Percentiles rank a stretch among this genome's conserved stretches.
These are phyloP conservation scores for Latheticus oryzae DNA, from an alignment of 2,888 invertebrate genomes.

Conservation along the genomic window DNA sequence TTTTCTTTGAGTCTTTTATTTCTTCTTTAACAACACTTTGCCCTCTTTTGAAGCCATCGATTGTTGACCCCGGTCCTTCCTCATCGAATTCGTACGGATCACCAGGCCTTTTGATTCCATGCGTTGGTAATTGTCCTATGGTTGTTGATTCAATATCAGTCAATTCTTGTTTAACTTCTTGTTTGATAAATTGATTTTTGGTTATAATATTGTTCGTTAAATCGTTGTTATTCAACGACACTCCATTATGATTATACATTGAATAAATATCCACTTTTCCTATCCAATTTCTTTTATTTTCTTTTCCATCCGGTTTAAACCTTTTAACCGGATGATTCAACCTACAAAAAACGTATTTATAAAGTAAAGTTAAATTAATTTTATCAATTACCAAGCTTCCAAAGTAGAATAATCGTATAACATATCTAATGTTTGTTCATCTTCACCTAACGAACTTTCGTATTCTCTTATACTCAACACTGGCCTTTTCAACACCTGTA, in stretches of 20 bases:
- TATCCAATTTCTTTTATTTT: conserved; percentile 63
- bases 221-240: conserved; percentile 51
- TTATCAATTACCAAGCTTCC: conserved; percentile 79
- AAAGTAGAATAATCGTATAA: conserved; percentile 90
- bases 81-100: conserved; percentile 82
- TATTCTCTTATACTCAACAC: conserved; percentile 81
- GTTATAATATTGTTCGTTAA: conserved; percentile 49
- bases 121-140: conserved; percentile 40
- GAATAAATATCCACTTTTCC: conserved; percentile 62
- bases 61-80: conserved; percentile 68
- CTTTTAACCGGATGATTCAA: conserved; percentile 92
- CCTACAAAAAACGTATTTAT: conserved; percentile 66
- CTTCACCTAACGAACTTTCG: conserved; percentile 82
- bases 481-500: conserved; percentile 75
- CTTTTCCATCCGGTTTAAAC: conserved; percentile 74
- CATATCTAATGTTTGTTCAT: conserved; percentile 82
- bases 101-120: conserved; percentile 64
- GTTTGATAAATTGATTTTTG: conserved; percentile 57
- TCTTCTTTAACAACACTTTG: conserved; percentile 66
- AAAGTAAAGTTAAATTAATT: background rate
- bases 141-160: conserved; percentile 9
- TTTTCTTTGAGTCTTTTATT: conserved; percentile 66
- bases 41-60: conserved; percentile 67
- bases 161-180: conserved; percentile 76
- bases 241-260: conserved; percentile 59